Evolutionary conservation across 2,113 vertebrate genomes (phyloP).

Genomic region (Heptranchias perlo): DNA sequence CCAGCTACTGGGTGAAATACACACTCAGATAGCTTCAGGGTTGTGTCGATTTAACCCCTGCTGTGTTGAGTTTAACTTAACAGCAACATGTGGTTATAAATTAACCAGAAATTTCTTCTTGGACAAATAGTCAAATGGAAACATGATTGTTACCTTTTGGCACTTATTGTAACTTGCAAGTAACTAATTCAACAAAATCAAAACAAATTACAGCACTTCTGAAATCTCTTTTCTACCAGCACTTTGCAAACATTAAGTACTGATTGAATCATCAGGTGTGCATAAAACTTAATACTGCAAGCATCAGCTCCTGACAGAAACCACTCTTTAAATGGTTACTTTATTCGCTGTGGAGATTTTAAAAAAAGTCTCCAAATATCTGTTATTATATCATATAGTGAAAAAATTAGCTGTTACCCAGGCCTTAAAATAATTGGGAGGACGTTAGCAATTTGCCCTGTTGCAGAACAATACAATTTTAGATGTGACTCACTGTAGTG

Average conservation of each 20-base stretch:
- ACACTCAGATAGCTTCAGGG: neutral
- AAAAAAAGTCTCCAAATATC: neutral
- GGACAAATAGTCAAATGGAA: neutral
- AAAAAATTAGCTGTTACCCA: neutral
- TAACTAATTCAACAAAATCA: neutral
- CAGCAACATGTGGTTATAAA: neutral
- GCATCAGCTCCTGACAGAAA: neutral
- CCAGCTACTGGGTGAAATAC: neutral
- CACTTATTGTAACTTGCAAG: neutral
- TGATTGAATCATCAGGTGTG: neutral
- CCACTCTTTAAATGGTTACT: neutral
- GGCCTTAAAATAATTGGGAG: neutral
- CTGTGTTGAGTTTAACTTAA: neutral
- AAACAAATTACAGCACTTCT: slow-evolving; percentile 10
- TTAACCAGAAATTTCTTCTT: neutral
- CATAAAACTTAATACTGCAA: neutral
- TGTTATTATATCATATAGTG: neutral
- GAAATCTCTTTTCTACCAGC: neutral
- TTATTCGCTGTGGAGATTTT: neutral
- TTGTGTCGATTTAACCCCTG: neutral
- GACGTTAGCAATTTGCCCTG: neutral
- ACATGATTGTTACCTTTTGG: no score
- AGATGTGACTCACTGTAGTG: neutral
- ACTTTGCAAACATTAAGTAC: neutral
- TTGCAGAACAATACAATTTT: neutral